Base-by-base conservation (phyloP, 2,888 invertebrate species). In the Noctua pronuba region DNA sequence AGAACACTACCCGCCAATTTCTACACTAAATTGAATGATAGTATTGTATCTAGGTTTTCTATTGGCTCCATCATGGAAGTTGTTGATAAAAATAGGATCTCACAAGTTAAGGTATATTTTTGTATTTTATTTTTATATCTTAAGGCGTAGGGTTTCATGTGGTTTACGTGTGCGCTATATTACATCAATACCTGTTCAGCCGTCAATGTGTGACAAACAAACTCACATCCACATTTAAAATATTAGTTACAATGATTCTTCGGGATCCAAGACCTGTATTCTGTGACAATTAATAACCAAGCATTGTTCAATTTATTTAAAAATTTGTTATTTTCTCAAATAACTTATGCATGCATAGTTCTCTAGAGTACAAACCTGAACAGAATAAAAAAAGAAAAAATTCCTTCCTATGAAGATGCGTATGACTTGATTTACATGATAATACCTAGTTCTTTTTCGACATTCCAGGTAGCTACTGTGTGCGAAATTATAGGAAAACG, bases 51-150 rank as follows among this genome's bases (percentile, higher is more conserved):
- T 16, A 97, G 98, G 86, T 99, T 99, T 94, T 97, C 98, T 80
- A 97, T 98, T 86, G 98, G 99, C 74, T 97, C 99, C 91, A 97
- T 98, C 91, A 97, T 99, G 92, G 99, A 99, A 97, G 99, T 99
- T 68, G 99, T 99, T 1, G 99, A 99, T 95, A 99, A 99, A 95
- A 99, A 99, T 96, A 98, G 99, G 89, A 99, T 99, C 91, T 99
- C 99, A 28, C 99, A 99, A 96, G 98, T 99, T 86, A 98, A 98
- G 94, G 96, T 96, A 55, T 3, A 18, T 21, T 35, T 62, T 62
- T 60, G 31, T 21, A 49, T 49, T 49, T 21, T 21, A 49, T 49
- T 49, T 49, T 49, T 31, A 31, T 31, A 3, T 8, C 28, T 7
- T 31, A 60, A 8, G 58, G 28, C n/a, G 4, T 5, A n/a, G 55